Evolutionary conservation across 2,888 invertebrate species (phyloP).

Genomic region (Lottia gigantea): DNA sequence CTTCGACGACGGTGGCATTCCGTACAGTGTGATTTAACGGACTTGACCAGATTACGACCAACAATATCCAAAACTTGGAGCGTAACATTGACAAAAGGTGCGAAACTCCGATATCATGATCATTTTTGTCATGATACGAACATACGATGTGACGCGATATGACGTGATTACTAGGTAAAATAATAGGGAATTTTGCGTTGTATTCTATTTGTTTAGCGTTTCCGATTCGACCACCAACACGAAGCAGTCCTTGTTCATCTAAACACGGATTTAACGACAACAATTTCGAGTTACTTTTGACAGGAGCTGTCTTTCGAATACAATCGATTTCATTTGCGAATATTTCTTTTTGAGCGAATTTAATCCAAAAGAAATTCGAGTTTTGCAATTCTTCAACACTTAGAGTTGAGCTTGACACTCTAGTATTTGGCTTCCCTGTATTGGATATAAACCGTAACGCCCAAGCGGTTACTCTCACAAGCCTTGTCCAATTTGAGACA

Average conservation of each 20-base stretch:
- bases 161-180: constrained; percentile 22
- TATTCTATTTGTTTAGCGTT: constrained; percentile 16
- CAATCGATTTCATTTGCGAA: constrained; percentile 9
- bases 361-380: too few relatives aligned
- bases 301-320: background rate
- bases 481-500: too few relatives aligned
- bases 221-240: constrained; percentile 15
- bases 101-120: constrained; percentile 22
- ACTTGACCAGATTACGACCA: constrained; percentile 19
- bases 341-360: constrained; percentile 13
- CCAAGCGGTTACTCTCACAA: too few relatives aligned
- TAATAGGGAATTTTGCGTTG: constrained; percentile 21
- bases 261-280: constrained; percentile 5
- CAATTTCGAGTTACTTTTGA: background rate
- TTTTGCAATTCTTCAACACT: too few relatives aligned
- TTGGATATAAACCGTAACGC: too few relatives aligned
- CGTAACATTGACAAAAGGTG: constrained; percentile 17
- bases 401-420: too few relatives aligned
- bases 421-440: too few relatives aligned
- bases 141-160: constrained; percentile 21
- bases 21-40: constrained; percentile 8
- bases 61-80: constrained; percentile 25
- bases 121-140: constrained; percentile 15
- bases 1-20: constrained; percentile 10
- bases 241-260: constrained; percentile 15